phyloP scores from a whole-genome alignment of 2,888 invertebrate species.

The Erpobdella octoculata region DNA sequence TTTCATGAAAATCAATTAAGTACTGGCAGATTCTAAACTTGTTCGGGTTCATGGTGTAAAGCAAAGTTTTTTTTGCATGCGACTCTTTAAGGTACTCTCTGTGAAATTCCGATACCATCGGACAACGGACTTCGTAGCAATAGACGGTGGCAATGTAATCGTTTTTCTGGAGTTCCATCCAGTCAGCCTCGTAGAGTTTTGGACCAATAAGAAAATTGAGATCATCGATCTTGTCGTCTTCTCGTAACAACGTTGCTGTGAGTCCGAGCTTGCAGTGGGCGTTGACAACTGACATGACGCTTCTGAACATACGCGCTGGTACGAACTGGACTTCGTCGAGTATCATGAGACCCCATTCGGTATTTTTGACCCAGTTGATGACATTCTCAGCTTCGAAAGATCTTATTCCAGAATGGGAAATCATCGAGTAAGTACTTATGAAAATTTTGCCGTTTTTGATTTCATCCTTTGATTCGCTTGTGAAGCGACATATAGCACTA shows the following conservation, averaged over 20 bases:
- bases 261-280: conserved; percentile 93
- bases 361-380: conserved; percentile 96
- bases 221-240: conserved; percentile 99
- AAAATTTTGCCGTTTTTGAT: too few species aligned
- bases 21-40: conserved; percentile 95
- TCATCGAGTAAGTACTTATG: conserved; percentile 97
- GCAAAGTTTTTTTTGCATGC: too few species aligned
- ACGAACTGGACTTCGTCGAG: conserved; percentile 98
- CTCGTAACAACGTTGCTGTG: conserved; percentile 93
- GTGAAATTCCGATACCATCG: conserved; percentile 98
- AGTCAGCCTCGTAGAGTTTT: conserved; percentile 97
- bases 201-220: conserved; percentile 91
- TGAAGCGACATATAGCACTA: conserved; percentile 94
- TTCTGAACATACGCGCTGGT: conserved; percentile 97
- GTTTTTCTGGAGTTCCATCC: conserved; percentile 90
- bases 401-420: conserved; percentile 91
- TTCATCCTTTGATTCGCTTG: conserved; percentile 97
- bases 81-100: conserved; percentile 94
- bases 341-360: conserved; percentile 97
- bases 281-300: conserved; percentile 92
- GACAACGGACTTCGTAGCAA: conserved; percentile 99
- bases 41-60: conserved; percentile 97
- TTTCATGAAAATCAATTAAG: conserved; percentile 82
- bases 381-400: conserved; percentile 96
- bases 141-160: conserved; percentile 95